Conservation (phyloP, 2,888 invertebrate genomes). For the Ophion ellenae region DNA sequence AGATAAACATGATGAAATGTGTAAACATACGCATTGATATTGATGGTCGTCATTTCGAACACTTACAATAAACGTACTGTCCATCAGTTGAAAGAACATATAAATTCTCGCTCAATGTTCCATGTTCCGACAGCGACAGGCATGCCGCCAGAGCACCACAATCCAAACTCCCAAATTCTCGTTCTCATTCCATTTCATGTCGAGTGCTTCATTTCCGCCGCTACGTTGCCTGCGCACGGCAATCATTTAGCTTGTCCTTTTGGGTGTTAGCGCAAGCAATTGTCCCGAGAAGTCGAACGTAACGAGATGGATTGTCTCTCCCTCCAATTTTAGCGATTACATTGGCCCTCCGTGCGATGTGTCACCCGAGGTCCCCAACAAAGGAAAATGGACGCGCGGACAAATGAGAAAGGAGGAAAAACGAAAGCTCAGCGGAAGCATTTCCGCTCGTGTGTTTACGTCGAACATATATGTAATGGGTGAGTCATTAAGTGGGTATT, state of each 20-base stretch:
- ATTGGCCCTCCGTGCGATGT: constrained; percentile 9
- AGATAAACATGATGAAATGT: no score
- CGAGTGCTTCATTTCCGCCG: neutral
- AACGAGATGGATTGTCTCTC: constrained; percentile 44
- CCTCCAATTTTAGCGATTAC: constrained; percentile 53
- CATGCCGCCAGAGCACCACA: neutral
- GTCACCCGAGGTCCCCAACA: neutral
- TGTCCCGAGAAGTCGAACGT: constrained; percentile 19
- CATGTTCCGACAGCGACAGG: neutral
- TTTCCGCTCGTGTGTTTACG: constrained; percentile 6
- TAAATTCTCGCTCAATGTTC: neutral
- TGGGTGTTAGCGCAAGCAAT: neutral
- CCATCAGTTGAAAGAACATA: neutral
- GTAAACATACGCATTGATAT: no score
- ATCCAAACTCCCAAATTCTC: neutral
- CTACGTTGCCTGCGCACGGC: neutral
- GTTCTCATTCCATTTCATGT: neutral
- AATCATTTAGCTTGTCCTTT: neutral
- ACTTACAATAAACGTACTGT: neutral
- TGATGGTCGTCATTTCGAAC: no score
- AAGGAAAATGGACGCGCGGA: constrained; percentile 4
- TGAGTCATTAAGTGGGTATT: constrained; percentile 20
- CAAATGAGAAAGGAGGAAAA: neutral
- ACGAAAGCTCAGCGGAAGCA: constrained; percentile 16
- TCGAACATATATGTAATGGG: neutral